Base-by-base conservation (phyloP, 2,888 invertebrate species). In the Teleogryllus oceanicus region DNA sequence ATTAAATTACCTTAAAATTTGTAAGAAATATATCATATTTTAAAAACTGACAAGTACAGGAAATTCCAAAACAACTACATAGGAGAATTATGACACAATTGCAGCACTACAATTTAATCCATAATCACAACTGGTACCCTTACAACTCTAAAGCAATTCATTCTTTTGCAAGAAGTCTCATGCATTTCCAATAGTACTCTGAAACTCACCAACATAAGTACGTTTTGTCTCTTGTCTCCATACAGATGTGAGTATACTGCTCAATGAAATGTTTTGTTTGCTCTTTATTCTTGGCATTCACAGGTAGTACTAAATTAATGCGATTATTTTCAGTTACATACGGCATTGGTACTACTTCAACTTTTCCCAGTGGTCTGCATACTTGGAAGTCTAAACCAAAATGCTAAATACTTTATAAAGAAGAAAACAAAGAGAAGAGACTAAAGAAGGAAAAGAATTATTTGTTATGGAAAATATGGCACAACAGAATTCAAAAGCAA, bases 241-340 rank as follows among this genome's bases (percentile, higher is more conserved):
- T 92, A 84, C 93, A 94, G 10, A 90, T 89, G 82, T 90, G 88
- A 78, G 92, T 91, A 87, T 95, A 96, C 80, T 92, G 90, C 51
- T 90, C 89, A 79, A 97, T 89, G 87, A 96, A 95, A 50, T 89
- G 88, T 37, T 90, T 86, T 5, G 92, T 91, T 79, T 91, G 90
- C 2, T 88, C 86, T 49, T 88, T 87, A 84, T 90, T 89, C 80
- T 86, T 86, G 84, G 90, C 88, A 85, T 91, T 90, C 5, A 94
- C 89, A 0, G 94, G 92, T 82, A 97, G 87, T 83, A 98, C 87
- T 83, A 97, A 89, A 81, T 92, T 91, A 8, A 98, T 90, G 83
- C 95, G 90, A 11, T 94, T 93, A 87, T 94, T 95, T 89, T 99
- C 98, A 0, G 98, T 98, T 1, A 98, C 98, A 88, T 98, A 98